phyloP scores from a whole-genome alignment of 2,113 vertebrate species.

The Otolemur garnettii region DNA sequence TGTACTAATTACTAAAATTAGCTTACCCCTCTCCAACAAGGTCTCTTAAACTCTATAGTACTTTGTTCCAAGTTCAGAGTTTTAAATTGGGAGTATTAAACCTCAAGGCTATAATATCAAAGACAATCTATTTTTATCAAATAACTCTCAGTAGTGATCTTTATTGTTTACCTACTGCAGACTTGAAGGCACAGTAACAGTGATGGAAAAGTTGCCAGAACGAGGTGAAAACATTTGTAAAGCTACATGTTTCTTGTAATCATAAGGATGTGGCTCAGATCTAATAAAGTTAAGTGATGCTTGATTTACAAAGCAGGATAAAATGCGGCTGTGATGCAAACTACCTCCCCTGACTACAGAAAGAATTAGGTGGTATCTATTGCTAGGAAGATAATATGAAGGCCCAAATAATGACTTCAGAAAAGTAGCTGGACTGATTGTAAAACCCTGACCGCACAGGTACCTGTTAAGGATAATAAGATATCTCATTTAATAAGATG shows the following conservation, averaged over 20 bases:
- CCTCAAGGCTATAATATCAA: not conserved
- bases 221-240: not conserved
- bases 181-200: conserved; percentile 12
- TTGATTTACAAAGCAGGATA: conserved; percentile 22
- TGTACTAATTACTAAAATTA: not conserved
- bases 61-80: conserved; percentile 38
- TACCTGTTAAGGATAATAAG: not conserved
- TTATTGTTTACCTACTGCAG: conserved; percentile 54
- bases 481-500: not conserved
- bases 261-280: not conserved
- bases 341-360: not conserved
- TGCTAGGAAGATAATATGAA: not conserved
- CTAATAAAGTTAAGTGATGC: not conserved
- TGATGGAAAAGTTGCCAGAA: conserved; percentile 12
- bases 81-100: conserved; percentile 43
- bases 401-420: not conserved
- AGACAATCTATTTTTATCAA: conserved; percentile 35
- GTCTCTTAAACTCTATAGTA: not conserved
- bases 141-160: not conserved
- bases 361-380: not conserved
- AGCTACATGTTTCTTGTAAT: not conserved
- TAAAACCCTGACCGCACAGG: conserved; percentile 3
- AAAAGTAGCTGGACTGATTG: not conserved
- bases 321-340: not conserved
- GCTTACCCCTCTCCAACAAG: not conserved